Evolutionary conservation across 2,888 invertebrate genomes (phyloP), one percentile per base, ranked within the genome.

Genomic region (Tachina fera): DNA sequence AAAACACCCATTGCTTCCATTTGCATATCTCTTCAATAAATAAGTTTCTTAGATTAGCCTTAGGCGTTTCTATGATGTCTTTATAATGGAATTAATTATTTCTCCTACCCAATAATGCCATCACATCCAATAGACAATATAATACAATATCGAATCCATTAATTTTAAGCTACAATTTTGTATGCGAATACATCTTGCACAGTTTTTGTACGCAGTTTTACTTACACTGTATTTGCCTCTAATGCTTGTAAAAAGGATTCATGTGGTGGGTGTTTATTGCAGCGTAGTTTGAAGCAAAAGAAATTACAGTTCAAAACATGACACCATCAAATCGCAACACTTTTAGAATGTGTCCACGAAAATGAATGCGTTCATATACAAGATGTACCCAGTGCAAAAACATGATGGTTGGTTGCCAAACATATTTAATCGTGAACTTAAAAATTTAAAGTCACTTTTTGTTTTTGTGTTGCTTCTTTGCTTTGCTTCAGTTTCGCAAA

Each of bases 281-380:
- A 47, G 39, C 13, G 39, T 49, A 3, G 6, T 31, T 31, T 22
- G 56, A 53, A 16, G 39, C 14, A 41, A 72, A 65, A 63, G 45
- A 79, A 71, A 63, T 72, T 77, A 74, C 70, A 85, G 58, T 74
- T 76, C 56, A 67, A 68, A 74, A 81, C 77, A 85, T 81, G 74
- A 77, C 77, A 77, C 77, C 81, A 81, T 76, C 76, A 76, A 78
- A 77, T 60, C 71, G 82, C 60, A 79, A 75, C 60, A 75, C 43
- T 74, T 49, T 71, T 61, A 47, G 65, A 16, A 80, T n/a, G 47
- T 41, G 63, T 60, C 19, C 60, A 58, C 47, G n/a, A 71, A 51
- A 61, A 51, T 31, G 14, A 4, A 51, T 43, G 63, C 47, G 47
- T 13, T 49, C 49, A 14, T n/a, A 45, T 22, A 16, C 11, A 41